A percentile compares a stretch with the other conserved stretches of the same genome.
phyloP scores from a whole-genome alignment of 2,797 vertebrate species.

The Falco biarmicus region DNA sequence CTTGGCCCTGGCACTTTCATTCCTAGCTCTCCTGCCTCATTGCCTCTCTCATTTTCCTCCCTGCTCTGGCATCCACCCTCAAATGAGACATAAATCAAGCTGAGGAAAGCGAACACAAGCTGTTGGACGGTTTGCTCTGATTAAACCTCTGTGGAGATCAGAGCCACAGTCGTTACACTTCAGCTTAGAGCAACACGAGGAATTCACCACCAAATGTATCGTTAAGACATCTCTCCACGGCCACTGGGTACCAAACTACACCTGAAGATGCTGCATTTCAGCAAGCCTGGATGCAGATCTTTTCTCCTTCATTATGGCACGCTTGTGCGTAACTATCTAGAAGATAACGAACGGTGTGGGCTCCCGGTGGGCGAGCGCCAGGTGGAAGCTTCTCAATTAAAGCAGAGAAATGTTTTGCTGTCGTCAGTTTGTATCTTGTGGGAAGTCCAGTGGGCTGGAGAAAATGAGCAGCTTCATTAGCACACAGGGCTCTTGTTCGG shows the following conservation, averaged over 20 bases:
- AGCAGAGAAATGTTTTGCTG: background rate
- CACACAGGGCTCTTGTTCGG: rapidly evolving
- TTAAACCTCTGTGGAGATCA: background rate
- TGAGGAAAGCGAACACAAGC: background rate
- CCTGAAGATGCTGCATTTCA: background rate
- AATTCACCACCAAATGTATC: background rate
- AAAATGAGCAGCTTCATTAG: background rate
- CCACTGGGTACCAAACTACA: background rate
- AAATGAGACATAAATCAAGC: background rate
- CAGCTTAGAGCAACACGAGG: background rate
- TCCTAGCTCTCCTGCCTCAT: background rate
- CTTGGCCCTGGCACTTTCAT: background rate
- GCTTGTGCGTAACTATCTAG: background rate
- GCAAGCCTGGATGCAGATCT: background rate
- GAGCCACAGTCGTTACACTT: background rate
- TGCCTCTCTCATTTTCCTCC: background rate
- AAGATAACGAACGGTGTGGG: background rate
- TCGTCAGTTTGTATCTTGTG: background rate
- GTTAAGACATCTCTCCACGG: background rate
- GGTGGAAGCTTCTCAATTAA: background rate
- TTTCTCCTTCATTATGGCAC: rapidly evolving
- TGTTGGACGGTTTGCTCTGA: background rate
- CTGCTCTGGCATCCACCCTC: background rate
- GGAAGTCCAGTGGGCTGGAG: background rate
- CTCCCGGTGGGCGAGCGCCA: background rate